A percentile compares a stretch with the other conserved stretches of the same genome.
Evolutionary conservation across 1,140 invertebrate species (phyloP).

Genomic region (Saccostrea cuccullata): DNA sequence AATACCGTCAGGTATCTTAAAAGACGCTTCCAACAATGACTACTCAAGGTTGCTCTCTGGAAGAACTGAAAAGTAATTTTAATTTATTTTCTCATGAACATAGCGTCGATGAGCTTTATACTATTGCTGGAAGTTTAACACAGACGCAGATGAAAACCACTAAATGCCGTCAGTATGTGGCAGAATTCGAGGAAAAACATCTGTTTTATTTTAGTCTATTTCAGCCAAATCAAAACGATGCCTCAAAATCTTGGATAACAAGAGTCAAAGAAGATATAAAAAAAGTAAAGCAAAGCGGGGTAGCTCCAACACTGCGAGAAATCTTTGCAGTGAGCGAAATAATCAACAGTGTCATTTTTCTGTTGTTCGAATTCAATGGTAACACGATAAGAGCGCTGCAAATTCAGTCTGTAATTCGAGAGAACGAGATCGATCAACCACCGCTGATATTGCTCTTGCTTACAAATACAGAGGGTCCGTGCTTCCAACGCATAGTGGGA

Average conservation of each 20-base stretch:
- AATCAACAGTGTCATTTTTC: not conserved
- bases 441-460: not conserved
- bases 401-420: not conserved
- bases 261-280: not conserved
- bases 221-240: not conserved
- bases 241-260: not conserved
- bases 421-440: not conserved
- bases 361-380: not conserved
- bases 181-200: too few species aligned
- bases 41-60: too few species aligned
- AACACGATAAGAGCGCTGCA: not conserved
- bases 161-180: not conserved
- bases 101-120: not conserved
- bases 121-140: not conserved
- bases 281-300: not conserved
- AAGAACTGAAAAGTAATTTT: too few species aligned
- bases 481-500: not conserved
- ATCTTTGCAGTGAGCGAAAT: not conserved
- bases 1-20: too few species aligned
- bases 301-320: not conserved
- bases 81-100: too few species aligned
- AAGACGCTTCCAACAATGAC: too few species aligned
- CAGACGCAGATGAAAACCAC: not conserved
- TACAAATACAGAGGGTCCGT: too few species aligned
- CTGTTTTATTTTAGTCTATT: not conserved